These are phyloP conservation scores for Philaenus spumarius DNA, from an alignment of 1,140 invertebrate species.

Conservation along the genomic window DNA sequence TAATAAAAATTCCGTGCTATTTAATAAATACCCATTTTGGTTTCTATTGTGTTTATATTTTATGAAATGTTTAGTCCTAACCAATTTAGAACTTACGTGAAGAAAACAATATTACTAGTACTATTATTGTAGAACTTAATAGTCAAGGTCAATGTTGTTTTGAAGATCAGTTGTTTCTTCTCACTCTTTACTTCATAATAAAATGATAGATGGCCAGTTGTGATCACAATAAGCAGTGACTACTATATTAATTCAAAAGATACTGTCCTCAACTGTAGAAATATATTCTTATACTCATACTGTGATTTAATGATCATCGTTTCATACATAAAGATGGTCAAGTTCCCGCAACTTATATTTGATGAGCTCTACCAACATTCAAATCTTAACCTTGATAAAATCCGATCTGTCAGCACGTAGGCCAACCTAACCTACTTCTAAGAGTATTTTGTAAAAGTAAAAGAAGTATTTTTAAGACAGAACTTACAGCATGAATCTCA, in stretches of 20 bases:
- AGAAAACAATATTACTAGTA: background rate
- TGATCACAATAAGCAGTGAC: too few species aligned
- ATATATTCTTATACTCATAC: too few species aligned
- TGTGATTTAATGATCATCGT: slow-evolving; percentile 24
- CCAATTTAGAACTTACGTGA: background rate
- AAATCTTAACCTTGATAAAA: slow-evolving; percentile 1
- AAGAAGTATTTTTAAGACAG: slow-evolving; percentile 10
- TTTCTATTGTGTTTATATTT: too few species aligned
- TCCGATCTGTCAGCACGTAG: background rate
- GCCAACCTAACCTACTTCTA: background rate
- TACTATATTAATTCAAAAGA: too few species aligned
- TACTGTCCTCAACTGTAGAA: too few species aligned
- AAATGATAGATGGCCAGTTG: too few species aligned
- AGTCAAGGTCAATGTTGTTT: too few species aligned
- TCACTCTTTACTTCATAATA: too few species aligned
- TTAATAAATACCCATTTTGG: too few species aligned
- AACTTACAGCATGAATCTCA: slow-evolving; percentile 81
- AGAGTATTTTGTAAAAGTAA: background rate
- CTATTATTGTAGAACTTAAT: background rate
- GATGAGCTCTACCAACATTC: slow-evolving; percentile 3
- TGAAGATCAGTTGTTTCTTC: too few species aligned
- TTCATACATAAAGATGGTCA: background rate
- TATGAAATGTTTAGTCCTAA: too few species aligned
- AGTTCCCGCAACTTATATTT: slow-evolving; percentile 3
- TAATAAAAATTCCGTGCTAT: too few species aligned